Evolutionary conservation across 2,888 invertebrate species (phyloP).

Genomic region (Melieria picta): DNA sequence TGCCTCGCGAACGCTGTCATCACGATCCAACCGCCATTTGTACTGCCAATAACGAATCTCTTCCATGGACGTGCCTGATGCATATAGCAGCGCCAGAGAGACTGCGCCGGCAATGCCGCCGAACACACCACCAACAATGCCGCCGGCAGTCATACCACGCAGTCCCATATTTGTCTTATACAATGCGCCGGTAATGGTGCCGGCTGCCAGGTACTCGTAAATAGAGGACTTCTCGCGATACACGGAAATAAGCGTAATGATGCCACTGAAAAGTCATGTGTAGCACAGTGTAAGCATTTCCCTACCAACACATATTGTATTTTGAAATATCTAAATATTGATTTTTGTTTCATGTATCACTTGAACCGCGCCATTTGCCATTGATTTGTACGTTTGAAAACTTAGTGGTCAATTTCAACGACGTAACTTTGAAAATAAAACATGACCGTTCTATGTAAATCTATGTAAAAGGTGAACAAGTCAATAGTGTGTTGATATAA

Average conservation of each 20-base stretch:
- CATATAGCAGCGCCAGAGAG: conserved; percentile 69
- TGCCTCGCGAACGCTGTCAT: conserved; percentile 59
- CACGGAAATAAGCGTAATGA: conserved; percentile 72
- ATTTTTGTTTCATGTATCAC: too few relatives aligned
- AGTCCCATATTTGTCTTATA: conserved; percentile 78
- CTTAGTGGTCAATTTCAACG: too few relatives aligned
- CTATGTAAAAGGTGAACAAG: too few relatives aligned
- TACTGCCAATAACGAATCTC: conserved; percentile 73
- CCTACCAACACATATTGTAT: too few relatives aligned
- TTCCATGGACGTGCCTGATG: conserved; percentile 73
- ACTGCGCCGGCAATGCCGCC: conserved; percentile 72
- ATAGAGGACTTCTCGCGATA: conserved; percentile 76
- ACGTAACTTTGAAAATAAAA: too few relatives aligned
- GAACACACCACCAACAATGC: conserved; percentile 71
- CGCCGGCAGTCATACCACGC: conserved; percentile 75
- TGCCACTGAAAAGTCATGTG: conserved; percentile 66
- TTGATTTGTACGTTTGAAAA: background rate
- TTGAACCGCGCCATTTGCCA: too few relatives aligned
- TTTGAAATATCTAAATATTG: too few relatives aligned
- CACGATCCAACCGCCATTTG: conserved; percentile 65
- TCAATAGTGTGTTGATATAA: too few relatives aligned
- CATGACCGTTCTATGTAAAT: too few relatives aligned
- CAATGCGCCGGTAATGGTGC: conserved; percentile 71
- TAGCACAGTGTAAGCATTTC: background rate
- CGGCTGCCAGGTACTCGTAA: conserved; percentile 75